Conservation (phyloP, 2,888 invertebrate genomes). For the Galeopsomyia nigrocyanea region DNA sequence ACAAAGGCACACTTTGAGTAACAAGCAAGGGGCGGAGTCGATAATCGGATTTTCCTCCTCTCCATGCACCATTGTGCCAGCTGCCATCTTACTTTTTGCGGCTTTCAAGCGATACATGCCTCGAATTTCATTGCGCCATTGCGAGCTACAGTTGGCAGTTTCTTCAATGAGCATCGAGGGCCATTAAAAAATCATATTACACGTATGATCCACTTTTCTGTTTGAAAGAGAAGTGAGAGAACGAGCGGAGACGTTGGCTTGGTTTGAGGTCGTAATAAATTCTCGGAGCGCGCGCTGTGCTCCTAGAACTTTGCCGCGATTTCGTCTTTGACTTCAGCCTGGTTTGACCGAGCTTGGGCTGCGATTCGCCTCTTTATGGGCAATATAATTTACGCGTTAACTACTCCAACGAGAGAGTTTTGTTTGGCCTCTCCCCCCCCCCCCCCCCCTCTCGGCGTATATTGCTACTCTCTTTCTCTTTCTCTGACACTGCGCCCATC, state of each 20-base stretch:
- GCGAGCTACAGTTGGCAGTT: no score
- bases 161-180: no score
- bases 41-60: constrained; percentile 33
- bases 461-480: background rate
- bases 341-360: background rate
- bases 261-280: constrained; percentile 34
- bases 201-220: no score
- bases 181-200: no score
- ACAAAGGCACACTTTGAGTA: constrained; percentile 39
- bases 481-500: constrained; percentile 8
- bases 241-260: background rate
- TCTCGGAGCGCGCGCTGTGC: background rate
- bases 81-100: constrained; percentile 13
- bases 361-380: constrained; percentile 20
- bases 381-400: constrained; percentile 43
- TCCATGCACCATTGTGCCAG: background rate
- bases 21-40: constrained; percentile 39
- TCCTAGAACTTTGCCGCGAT: constrained; percentile 19
- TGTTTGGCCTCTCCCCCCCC: constrained; percentile 9
- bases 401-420: constrained; percentile 35
- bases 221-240: background rate
- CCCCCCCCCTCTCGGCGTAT: no score
- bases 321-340: constrained; percentile 12
- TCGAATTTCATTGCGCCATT: no score
- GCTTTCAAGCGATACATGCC: no score